Conservation (phyloP, 1,140 invertebrate species). For the Psilanteris sp. region DNA sequence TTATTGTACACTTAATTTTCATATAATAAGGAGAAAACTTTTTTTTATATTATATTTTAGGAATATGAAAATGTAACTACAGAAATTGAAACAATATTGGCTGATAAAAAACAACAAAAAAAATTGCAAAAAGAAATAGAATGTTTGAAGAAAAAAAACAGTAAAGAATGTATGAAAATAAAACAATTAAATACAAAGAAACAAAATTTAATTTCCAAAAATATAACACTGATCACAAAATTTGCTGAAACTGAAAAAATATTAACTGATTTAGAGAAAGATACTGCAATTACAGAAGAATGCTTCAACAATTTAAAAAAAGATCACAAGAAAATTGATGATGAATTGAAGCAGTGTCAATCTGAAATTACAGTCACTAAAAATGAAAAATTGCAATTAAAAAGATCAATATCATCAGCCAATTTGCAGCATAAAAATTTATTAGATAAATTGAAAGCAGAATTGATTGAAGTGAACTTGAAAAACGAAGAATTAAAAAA, state of each 20-base stretch:
- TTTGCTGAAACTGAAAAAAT: neutral
- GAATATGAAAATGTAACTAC: neutral
- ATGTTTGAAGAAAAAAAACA: neutral
- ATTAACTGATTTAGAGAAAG: neutral
- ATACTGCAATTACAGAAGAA: neutral
- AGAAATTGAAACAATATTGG: neutral
- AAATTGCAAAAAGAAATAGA: constrained; percentile 12
- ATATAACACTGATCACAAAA: neutral
- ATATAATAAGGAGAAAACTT: no score
- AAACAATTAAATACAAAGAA: neutral
- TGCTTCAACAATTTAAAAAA: neutral
- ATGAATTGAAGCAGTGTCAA: neutral
- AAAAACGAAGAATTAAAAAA: neutral
- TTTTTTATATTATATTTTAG: neutral
- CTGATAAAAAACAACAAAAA: neutral
- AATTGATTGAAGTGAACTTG: neutral
- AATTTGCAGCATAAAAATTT: neutral
- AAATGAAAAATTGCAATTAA: neutral
- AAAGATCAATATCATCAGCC: neutral
- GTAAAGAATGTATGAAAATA: neutral
- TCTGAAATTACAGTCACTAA: neutral
- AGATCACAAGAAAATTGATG: neutral
- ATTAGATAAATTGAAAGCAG: neutral
- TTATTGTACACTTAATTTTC: no score
- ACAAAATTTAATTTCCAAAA: neutral